Evolutionary conservation across 2,797 vertebrate genomes (phyloP).

Genomic region (Epinephelus coioides): DNA sequence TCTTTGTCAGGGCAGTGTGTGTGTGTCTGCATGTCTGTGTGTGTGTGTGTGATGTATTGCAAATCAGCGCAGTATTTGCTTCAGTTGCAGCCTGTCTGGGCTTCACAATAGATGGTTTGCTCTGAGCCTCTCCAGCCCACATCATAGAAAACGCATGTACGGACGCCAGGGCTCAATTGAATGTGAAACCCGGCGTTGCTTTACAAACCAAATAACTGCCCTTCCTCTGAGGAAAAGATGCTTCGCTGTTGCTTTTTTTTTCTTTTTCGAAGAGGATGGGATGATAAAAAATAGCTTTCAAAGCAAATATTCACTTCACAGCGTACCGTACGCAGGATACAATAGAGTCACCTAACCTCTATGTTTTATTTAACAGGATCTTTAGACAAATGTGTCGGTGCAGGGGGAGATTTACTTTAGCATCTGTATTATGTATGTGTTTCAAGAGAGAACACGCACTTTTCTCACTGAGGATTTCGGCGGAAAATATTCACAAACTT

Average conservation of each 20-base stretch:
- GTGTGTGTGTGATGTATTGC: slow-evolving; percentile 57
- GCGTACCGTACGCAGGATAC: neutral
- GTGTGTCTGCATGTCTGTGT: slow-evolving; percentile 4
- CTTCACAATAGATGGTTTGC: slow-evolving; percentile 65
- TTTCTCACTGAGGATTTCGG: neutral
- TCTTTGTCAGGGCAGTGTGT: slow-evolving; percentile 22
- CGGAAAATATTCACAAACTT: slow-evolving; percentile 2
- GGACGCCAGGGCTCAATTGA: slow-evolving; percentile 51
- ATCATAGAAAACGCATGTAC: slow-evolving; percentile 39
- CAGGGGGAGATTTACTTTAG: slow-evolving; percentile 36
- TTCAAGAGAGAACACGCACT: slow-evolving; percentile 19
- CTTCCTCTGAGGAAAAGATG: slow-evolving; percentile 56
- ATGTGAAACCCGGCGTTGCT: slow-evolving; percentile 63
- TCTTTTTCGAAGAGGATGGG: slow-evolving; percentile 19
- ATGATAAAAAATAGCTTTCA: slow-evolving; percentile 60
- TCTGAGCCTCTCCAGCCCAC: slow-evolving; percentile 54
- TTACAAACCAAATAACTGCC: slow-evolving; percentile 71
- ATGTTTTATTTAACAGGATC: slow-evolving; percentile 66
- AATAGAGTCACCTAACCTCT: slow-evolving; percentile 26
- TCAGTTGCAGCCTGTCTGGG: slow-evolving; percentile 72
- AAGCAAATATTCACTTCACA: slow-evolving; percentile 62
- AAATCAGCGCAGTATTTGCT: slow-evolving; percentile 66
- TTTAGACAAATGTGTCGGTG: slow-evolving; percentile 43
- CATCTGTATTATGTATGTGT: slow-evolving; percentile 9
- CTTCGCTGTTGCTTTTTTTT: slow-evolving; percentile 53